Conservation (phyloP, 2,888 invertebrate genomes). For the Pecten maximus region DNA sequence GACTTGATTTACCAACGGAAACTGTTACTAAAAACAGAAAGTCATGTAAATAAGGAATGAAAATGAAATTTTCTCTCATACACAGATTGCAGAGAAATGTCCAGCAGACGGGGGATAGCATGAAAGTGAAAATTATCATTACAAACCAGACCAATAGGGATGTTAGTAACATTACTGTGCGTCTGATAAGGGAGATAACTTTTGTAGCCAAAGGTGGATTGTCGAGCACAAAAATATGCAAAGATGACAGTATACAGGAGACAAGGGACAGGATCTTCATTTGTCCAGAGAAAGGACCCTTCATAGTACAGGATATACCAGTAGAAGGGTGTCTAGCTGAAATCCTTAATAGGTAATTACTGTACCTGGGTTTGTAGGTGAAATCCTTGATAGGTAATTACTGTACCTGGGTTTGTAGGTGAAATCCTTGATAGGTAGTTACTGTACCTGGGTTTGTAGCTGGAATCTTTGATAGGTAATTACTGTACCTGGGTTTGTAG, state of each 20-base stretch:
- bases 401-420: too few species aligned
- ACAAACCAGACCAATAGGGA: background rate
- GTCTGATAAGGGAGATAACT: conserved; percentile 17
- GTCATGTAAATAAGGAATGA: background rate
- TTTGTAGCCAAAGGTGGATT: conserved; percentile 25
- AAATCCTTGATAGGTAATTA: too few species aligned
- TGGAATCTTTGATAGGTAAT: too few species aligned
- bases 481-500: too few species aligned
- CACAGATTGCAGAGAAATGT: background rate
- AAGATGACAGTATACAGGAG: conserved; percentile 22
- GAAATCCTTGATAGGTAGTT: too few species aligned
- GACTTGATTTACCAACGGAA: too few species aligned
- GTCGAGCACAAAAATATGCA: background rate
- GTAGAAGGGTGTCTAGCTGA: background rate
- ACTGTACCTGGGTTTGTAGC: too few species aligned
- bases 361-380: too few species aligned
- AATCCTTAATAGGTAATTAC: background rate
- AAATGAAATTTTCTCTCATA: background rate
- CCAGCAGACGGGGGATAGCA: background rate
- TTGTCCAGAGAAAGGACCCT: background rate
- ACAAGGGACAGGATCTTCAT: background rate
- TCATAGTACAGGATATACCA: background rate
- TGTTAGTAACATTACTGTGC: background rate
- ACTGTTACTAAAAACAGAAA: background rate
- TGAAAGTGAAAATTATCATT: background rate